Evolutionary conservation across 2,113 vertebrate species (phyloP).

Genomic region (cat (Felis catus)): DNA sequence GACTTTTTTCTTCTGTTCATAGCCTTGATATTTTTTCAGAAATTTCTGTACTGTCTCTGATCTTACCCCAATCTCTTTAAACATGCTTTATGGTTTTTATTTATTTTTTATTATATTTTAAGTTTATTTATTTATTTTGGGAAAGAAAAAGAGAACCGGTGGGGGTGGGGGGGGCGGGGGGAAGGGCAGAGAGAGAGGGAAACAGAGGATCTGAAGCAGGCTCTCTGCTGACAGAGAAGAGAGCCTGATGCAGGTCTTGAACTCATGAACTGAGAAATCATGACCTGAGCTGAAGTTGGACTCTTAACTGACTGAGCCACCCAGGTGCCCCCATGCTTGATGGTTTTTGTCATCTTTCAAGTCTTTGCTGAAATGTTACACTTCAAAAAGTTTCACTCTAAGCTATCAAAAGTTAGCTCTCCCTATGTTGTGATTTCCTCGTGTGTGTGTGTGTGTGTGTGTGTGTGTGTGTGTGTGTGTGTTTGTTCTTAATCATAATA

Average conservation of each 20-base stretch:
- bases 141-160: no score
- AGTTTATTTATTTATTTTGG: no score
- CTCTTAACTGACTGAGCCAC: no score
- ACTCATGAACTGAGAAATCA: no score
- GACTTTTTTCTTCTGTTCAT: background rate
- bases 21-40: background rate
- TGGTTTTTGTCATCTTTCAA: background rate
- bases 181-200: no score
- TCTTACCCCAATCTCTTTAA: background rate
- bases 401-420: background rate
- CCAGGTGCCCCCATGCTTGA: no score
- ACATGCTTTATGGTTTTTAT: background rate
- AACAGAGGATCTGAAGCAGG: no score
- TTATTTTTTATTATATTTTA: no score
- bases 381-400: background rate
- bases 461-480: background rate
- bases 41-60: background rate
- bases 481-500: background rate
- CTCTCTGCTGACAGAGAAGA: no score
- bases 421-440: background rate
- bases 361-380: background rate
- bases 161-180: no score
- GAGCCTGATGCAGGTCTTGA: no score
- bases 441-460: background rate
- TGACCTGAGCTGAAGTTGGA: no score